Evolutionary conservation across 2,797 vertebrate species (phyloP).

Genomic region (Eulemur albifrons): DNA sequence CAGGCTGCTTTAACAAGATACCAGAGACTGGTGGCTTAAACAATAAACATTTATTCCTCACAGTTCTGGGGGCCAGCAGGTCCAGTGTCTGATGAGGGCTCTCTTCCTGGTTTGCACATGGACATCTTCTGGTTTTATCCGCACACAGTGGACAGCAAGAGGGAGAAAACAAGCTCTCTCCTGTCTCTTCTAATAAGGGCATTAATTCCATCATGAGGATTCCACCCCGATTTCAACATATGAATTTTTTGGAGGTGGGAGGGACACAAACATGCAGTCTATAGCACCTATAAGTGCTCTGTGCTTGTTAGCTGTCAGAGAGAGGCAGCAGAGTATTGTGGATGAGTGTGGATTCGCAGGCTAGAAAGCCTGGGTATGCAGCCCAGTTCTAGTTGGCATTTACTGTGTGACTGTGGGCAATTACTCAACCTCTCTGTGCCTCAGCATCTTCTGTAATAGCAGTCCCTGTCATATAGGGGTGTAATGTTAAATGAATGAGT

Average conservation of each 20-base stretch:
- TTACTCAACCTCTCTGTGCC: background rate
- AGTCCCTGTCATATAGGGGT: background rate
- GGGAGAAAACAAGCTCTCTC: background rate
- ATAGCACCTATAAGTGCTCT: background rate
- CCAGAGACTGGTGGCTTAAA: background rate
- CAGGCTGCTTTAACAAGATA: background rate
- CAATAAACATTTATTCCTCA: background rate
- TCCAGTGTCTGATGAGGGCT: too few relatives aligned
- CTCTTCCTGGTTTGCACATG: background rate
- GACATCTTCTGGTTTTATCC: background rate
- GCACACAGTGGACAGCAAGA: background rate
- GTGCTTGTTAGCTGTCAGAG: background rate
- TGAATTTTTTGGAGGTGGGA: background rate
- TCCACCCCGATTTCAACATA: background rate
- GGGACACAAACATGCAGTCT: background rate
- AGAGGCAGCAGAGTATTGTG: background rate
- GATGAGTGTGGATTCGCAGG: fast-evolving
- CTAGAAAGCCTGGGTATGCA: background rate
- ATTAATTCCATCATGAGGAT: too few relatives aligned
- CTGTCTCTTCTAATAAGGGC: background rate
- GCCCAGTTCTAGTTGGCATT: background rate
- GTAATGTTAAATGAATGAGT: background rate
- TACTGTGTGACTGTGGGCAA: too few relatives aligned
- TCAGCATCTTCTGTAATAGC: background rate
- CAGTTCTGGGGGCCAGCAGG: background rate